Base-by-base conservation (phyloP, 2,113 vertebrate species). In the Pyxicephalus adspersus region DNA sequence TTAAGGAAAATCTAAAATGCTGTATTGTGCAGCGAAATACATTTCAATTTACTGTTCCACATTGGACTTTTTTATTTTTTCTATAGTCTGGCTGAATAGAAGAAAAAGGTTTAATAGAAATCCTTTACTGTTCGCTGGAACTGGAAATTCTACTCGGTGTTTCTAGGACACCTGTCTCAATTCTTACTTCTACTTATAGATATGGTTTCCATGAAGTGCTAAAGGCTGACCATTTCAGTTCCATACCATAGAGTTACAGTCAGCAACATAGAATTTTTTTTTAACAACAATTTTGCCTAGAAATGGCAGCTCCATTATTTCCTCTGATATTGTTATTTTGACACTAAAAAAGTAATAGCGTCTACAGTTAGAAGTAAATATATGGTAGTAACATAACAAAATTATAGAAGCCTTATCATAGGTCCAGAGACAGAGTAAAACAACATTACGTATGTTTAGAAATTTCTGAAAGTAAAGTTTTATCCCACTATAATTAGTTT, bases 321-420 rank as follows among this genome's bases (percentile, higher is more conserved):
- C 28, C 52, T 58, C 58, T 58, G 20, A 58, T 58, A 73, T 73
- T 58, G 70, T 73, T 58, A 73, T 73, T 73, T 73, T 73, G 70
- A 57, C 54, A 73, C 20, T 58, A 73, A 31, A 58, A 13, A 58
- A 58, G 31, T 58, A 34, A 58, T 73, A 58, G 28, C 52, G 11
- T n/a, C 19, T 54, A 58, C 54, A 58, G 29, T 73, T 58, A 22
- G 8, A 73, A 55, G 50, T 54, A 71, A 73, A 73, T 73, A 73
- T 73, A 73, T 73, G 57, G 1, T 28, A 34, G 54, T 3, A n/a
- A 34, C 70, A 58, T 34, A n/a, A n/a, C 28, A 18, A 71, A 17
- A 51, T 68, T 68, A 5, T 29, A 28, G 67, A 54, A 71, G 22
- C 66, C 23, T 13, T 31, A 28, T 31, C 55, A 57, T 72, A 57